Evolutionary conservation across 2,113 vertebrate species (phyloP).

Genomic region (Mus pahari): DNA sequence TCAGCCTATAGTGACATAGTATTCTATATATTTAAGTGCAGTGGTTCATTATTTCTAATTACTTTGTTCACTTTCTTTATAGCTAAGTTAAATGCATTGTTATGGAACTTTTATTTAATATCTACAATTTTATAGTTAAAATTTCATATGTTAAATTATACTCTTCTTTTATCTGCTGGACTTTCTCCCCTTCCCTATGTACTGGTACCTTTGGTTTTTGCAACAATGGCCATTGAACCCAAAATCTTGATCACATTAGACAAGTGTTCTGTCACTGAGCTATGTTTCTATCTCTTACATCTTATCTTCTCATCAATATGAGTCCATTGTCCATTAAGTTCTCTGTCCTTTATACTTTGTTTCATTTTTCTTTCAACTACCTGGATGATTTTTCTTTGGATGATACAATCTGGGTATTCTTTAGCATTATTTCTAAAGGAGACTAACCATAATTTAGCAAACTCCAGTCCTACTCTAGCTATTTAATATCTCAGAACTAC

Average conservation of each 20-base stretch:
- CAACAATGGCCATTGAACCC: neutral
- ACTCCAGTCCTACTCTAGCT: neutral
- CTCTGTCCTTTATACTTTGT: neutral
- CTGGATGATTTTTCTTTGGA: neutral
- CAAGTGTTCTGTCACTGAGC: neutral
- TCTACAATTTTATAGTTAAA: slow-evolving; percentile 26
- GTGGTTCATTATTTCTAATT: neutral
- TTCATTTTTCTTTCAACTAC: neutral
- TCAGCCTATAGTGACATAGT: neutral
- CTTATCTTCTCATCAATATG: neutral
- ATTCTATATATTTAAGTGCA: neutral
- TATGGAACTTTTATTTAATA: neutral
- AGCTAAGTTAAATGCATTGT: neutral
- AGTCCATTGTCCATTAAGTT: neutral
- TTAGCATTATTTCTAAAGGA: neutral
- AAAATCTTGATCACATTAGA: neutral
- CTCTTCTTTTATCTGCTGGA: neutral
- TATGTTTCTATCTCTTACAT: neutral
- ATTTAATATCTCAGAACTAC: neutral
- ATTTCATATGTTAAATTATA: neutral
- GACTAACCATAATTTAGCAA: neutral
- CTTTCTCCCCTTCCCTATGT: neutral
- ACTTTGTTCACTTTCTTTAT: neutral
- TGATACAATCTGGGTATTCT: neutral
- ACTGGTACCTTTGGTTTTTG: neutral